Evolutionary conservation across 2,113 vertebrate species (phyloP).

Genomic region (Cheirogaleus medius): DNA sequence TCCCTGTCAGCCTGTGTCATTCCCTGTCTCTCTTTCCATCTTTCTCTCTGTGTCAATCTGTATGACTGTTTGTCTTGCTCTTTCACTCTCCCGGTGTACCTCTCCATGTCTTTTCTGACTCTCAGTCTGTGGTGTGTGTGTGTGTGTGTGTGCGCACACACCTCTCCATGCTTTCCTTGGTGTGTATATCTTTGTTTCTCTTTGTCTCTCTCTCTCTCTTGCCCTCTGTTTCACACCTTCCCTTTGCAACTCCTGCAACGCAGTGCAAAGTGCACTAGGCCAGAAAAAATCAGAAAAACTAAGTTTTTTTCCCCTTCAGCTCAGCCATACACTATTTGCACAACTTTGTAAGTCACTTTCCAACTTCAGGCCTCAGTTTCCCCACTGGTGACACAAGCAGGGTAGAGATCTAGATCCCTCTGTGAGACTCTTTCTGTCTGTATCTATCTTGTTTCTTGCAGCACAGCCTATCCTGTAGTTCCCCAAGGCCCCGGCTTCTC

Average conservation of each 20-base stretch:
- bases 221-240: neutral
- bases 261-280: neutral
- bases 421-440: neutral
- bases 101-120: neutral
- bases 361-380: constrained; percentile 38
- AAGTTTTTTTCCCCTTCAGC: neutral
- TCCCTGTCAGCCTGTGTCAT: neutral
- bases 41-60: neutral
- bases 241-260: neutral
- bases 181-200: neutral
- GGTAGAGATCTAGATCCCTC: neutral
- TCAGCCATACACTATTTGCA: neutral
- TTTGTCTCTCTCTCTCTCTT: neutral
- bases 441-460: neutral
- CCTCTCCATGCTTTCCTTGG: neutral
- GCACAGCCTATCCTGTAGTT: neutral
- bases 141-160: neutral
- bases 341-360: neutral
- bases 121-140: neutral
- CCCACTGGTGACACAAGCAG: neutral
- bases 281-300: neutral
- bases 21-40: neutral
- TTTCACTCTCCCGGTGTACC: neutral
- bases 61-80: neutral
- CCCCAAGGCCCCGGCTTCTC: neutral